Percentiles rank a stretch among this genome's conserved stretches.
phyloP scores from a whole-genome alignment of 2,888 invertebrate species.

The Venustoraphidia nigricollis region DNA sequence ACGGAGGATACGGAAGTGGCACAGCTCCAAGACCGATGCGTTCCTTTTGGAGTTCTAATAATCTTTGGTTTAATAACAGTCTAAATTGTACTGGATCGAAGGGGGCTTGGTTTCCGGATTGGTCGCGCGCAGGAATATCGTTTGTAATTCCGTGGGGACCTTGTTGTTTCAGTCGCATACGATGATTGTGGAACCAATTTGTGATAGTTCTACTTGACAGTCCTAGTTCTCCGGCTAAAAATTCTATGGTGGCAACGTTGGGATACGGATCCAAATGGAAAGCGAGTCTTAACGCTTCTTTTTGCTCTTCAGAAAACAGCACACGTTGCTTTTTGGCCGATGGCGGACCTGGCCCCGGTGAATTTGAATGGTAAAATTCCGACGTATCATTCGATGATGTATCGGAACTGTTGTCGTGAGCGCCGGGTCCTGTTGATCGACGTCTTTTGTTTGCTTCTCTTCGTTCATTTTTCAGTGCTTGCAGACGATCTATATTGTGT shows the following conservation, averaged over 20 bases:
- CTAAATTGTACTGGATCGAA: conserved; percentile 89
- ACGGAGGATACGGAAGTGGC: conserved; percentile 61
- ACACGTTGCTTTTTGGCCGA: conserved; percentile 92
- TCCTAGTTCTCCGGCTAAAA: conserved; percentile 78
- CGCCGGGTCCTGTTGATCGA: conserved; percentile 64
- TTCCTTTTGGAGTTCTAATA: conserved; percentile 76
- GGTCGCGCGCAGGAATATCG: conserved; percentile 61
- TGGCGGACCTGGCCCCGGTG: conserved; percentile 67
- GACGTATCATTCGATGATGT: conserved; percentile 80
- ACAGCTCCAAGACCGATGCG: conserved; percentile 63
- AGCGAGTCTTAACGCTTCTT: conserved; percentile 85
- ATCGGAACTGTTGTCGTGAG: conserved; percentile 75
- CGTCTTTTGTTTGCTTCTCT: conserved; percentile 84
- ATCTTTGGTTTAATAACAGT: conserved; percentile 72
- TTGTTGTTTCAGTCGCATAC: conserved; percentile 93
- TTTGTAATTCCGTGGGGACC: conserved; percentile 56
- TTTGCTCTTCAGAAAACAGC: conserved; percentile 95
- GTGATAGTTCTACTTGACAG: conserved; percentile 92
- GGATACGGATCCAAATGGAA: conserved; percentile 96
- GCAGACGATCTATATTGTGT: conserved; percentile 85
- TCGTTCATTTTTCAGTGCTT: conserved; percentile 78
- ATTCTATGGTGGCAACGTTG: conserved; percentile 90
- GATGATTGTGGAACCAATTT: conserved; percentile 99
- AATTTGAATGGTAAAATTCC: conserved; percentile 75
- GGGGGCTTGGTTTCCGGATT: conserved; percentile 46